A percentile compares a stretch with the other conserved stretches of the same genome.
Conservation (phyloP, 2,797 vertebrate species). For the Semaprochilodus insignis region DNA sequence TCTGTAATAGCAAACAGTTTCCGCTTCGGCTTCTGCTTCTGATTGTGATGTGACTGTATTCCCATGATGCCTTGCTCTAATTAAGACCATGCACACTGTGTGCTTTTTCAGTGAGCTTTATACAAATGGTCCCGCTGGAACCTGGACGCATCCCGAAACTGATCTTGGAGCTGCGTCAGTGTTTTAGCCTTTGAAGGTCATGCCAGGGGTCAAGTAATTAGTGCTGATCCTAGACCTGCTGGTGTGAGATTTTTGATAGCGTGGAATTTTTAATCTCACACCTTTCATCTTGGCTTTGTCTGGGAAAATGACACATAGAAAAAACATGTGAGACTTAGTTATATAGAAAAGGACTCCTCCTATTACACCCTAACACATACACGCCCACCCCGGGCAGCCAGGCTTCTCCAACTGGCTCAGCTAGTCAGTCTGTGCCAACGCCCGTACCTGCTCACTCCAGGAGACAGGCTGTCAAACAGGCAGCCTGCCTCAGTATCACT, state of each 20-base stretch:
- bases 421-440: slow-evolving; percentile 75
- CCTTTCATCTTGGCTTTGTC: neutral
- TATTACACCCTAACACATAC: slow-evolving; percentile 55
- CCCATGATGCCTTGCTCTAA: slow-evolving; percentile 50
- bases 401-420: slow-evolving; percentile 74
- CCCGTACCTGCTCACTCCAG: slow-evolving; percentile 73
- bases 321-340: slow-evolving; percentile 30
- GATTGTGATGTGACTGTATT: slow-evolving; percentile 2
- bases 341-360: slow-evolving; percentile 30
- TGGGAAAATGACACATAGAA: neutral
- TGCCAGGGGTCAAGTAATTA: neutral
- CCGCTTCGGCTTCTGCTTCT: neutral
- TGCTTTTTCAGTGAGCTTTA: slow-evolving; percentile 59
- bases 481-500: slow-evolving; percentile 30
- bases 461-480: slow-evolving; percentile 75
- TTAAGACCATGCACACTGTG: slow-evolving; percentile 59
- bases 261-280: neutral
- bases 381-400: slow-evolving; percentile 57
- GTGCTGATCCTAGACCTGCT: neutral
- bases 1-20: neutral
- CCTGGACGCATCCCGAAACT: slow-evolving; percentile 26
- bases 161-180: neutral
- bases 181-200: neutral
- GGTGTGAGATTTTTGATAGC: neutral
- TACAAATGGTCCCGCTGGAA: slow-evolving; percentile 65